Evolutionary conservation across 2,888 invertebrate genomes (phyloP).

Genomic region (Anoncus sp.): DNA sequence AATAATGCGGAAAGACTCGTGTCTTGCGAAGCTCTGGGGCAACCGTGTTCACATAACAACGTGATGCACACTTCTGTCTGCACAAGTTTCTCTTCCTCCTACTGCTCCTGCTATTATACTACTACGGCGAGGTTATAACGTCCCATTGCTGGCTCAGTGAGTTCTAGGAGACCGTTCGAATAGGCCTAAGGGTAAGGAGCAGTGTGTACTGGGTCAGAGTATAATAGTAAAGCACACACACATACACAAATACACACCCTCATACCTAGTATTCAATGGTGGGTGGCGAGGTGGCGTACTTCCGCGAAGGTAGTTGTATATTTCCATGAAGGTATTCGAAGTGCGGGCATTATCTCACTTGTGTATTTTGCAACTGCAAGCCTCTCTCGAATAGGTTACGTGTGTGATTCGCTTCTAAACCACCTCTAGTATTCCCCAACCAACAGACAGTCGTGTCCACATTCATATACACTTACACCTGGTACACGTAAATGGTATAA

Average conservation of each 20-base stretch:
- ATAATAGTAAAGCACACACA: constrained; percentile 32
- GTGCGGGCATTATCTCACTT: constrained; percentile 59
- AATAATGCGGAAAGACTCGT: constrained; percentile 36
- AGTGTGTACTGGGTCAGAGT: constrained; percentile 33
- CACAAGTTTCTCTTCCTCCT: constrained; percentile 47
- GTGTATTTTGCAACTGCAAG: constrained; percentile 54
- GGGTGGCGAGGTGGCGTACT: constrained; percentile 20
- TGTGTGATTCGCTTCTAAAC: constrained; percentile 54
- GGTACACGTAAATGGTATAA: constrained; percentile 38
- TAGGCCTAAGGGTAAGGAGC: constrained; percentile 14
- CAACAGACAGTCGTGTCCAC: constrained; percentile 19
- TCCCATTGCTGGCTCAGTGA: constrained; percentile 32
- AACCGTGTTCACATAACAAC: constrained; percentile 38
- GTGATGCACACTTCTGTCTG: constrained; percentile 41
- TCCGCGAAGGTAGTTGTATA: constrained; percentile 43
- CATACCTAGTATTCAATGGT: constrained; percentile 34
- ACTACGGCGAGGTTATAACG: constrained; percentile 51
- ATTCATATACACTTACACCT: not conserved
- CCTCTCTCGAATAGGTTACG: constrained; percentile 40
- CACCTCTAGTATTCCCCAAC: constrained; percentile 39
- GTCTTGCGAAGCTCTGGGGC: constrained; percentile 4
- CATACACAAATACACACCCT: not conserved
- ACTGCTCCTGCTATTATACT: constrained; percentile 31
- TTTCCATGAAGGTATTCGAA: constrained; percentile 58
- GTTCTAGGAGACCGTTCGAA: constrained; percentile 32